Evolutionary conservation across 2,797 vertebrate species (phyloP), one percentile per base, ranked within the genome.

Genomic region (Phoebastria nigripes): DNA sequence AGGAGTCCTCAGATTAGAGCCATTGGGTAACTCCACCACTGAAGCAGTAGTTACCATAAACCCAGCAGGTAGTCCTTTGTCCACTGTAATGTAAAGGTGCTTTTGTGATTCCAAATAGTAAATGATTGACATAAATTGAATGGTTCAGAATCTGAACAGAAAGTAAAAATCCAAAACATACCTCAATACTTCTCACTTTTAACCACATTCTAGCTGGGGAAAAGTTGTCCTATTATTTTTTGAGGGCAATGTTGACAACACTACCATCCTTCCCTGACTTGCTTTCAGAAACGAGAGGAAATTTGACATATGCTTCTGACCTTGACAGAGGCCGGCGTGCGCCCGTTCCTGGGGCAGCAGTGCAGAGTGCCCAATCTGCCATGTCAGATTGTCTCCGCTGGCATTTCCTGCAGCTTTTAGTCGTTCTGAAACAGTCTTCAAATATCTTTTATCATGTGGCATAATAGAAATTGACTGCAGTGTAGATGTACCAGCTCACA

Each of bases 311-410:
- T 2, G 14, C 26, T 67, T 87, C 77, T 71, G 63, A 55, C 44
- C 33, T 55, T 80, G 81, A 25, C 10, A 49, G 47, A 37, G 26
- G 19, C 73, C 0, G 2, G 9, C 0, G 1, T 46, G 37, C 1
- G 1, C 42, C 74, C 11, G 0, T 65, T 80, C n/a, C 62, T 69
- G 55, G 58, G 58, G 8, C 7, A 37, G 37, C 44, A 35, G 39
- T 33, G 62, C 39, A 6, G 22, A 16, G 35, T 47, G 21, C 41
- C 59, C 37, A 7, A 0, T 47, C 55, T 59, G 44, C 79, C 2
- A 0, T 21, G 9, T 84, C 51, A 44, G 2, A 3, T 79, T 6
- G 0, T 62, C 37, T 82, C 84, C 0, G 0, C 62, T 77, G 78
- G 28, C 37, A 6, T 87, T 77, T 87, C 26, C 44, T 77, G 59